These are phyloP conservation scores for Phenganax marumi DNA, from an alignment of 92 coral and sea anemone species.

Conservation along the genomic window DNA sequence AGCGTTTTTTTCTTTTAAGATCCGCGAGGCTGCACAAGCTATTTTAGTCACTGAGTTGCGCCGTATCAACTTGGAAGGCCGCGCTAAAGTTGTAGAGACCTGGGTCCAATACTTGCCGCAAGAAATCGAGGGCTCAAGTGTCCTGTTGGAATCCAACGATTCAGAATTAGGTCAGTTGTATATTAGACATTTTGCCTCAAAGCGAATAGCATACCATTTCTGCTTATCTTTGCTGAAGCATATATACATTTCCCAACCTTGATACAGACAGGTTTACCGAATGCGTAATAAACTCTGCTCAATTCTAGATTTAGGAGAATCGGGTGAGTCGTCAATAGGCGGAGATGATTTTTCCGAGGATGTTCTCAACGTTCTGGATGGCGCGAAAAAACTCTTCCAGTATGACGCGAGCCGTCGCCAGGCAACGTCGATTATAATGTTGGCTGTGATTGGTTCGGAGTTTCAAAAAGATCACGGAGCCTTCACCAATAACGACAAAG, in stretches of 20 bases:
- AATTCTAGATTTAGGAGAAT: conserved; percentile 56
- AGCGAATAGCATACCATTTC: too few relatives aligned
- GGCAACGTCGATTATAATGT: conserved; percentile 94
- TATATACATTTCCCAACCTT: too few relatives aligned
- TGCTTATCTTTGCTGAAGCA: too few relatives aligned
- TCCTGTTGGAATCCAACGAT: conserved; percentile 19
- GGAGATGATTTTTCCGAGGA: conserved; percentile 93
- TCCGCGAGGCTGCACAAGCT: conserved; percentile 97
- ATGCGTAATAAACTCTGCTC: not conserved
- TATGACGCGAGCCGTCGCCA: conserved; percentile 98
- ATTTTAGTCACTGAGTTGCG: conserved; percentile 88
- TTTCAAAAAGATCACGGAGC: conserved; percentile 88
- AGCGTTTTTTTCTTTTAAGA: conserved; percentile 40
- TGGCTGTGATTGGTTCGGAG: conserved; percentile 98
- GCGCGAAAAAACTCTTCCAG: conserved; percentile 95
- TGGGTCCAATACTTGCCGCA: conserved; percentile 97
- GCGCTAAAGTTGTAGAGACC: conserved; percentile 89
- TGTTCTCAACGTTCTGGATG: conserved; percentile 80
- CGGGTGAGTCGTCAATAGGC: conserved; percentile 64
- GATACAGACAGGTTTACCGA: too few relatives aligned
- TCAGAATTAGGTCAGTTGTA: not conserved
- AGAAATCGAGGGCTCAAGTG: conserved; percentile 66
- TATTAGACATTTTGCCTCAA: not conserved
- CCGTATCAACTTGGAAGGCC: conserved; percentile 84
- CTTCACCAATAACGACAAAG: conserved; percentile 55